Base-by-base conservation (phyloP, 2,888 invertebrate species). In the Gymnocheta viridis region DNA sequence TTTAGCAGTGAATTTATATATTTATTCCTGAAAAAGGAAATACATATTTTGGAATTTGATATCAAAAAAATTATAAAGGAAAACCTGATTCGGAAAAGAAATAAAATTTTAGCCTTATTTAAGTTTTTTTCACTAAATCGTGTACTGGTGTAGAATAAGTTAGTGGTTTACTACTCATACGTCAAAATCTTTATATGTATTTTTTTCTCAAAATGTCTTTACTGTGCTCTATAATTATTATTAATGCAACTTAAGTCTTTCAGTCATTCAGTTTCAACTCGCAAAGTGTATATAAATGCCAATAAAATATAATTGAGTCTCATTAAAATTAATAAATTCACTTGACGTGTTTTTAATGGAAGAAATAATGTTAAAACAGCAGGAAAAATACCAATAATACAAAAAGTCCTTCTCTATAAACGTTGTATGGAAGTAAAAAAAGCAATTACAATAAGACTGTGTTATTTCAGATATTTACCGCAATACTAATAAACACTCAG, bases 271-370 rank as follows among this genome's bases (percentile, higher is more conserved):
- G 22, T 44, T 58, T 70, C n/a, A 44, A 64, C 64, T 76, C 64
- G 69, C 81, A 29, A 62, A 64, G 73, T 69, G 74, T 56, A 76
- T 56, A 76, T 56, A 76, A 76, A 70, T 76, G 82, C 38, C 76
- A 82, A 82, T 70, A 80, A 85, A 82, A 64, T 79, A 82, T 85
- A 85, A 85, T 85, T 85, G 85, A 73, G 69, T 62, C 67, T 83
- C 85, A 82, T 85, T 85, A 85, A 85, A 85, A 84, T 67, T 84
- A 77, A 85, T 84, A 84, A 84, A 83, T 82, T 49, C 76, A 79
- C 78, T 58, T 77, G 73, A 70, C 81, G 74, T 47, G 74, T 74
- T 74, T 74, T 54, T 69, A 74, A 54, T 47, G 27, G 69, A 62
- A 60, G 41, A n/a, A 62, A 62, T 12, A 14, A 27, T 6, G 24